Conservation (phyloP, 2,888 invertebrate genomes). For the Dicyrtomina minuta region DNA sequence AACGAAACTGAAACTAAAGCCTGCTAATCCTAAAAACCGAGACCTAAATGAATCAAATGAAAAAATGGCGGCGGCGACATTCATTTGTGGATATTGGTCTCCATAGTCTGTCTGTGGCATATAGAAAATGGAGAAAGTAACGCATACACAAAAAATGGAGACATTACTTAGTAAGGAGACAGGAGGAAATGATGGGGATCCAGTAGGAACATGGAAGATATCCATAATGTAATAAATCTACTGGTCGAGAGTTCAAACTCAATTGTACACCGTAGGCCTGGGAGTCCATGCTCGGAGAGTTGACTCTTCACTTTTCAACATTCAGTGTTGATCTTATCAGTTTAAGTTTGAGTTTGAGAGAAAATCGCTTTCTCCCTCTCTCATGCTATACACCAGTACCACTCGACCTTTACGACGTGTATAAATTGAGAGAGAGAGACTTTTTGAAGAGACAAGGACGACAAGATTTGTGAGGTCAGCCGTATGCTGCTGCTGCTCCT, state of each 20-base stretch:
- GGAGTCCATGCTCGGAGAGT: background rate
- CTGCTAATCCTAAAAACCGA: no score
- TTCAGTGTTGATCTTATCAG: background rate
- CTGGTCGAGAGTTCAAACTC: no score
- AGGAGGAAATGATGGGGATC: conserved; percentile 28
- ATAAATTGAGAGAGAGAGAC: background rate
- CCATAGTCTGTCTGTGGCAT: no score
- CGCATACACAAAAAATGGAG: background rate
- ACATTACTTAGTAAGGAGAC: conserved; percentile 1
- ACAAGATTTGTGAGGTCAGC: conserved; percentile 8
- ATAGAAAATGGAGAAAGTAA: no score
- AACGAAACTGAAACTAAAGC: no score
- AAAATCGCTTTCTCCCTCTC: conserved; percentile 12
- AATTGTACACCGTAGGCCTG: conserved; percentile 3
- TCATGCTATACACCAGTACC: background rate
- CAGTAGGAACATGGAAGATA: conserved; percentile 7
- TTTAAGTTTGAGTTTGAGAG: background rate
- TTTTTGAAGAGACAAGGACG: background rate
- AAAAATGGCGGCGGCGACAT: no score
- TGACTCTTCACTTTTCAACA: no score
- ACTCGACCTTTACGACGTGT: no score
- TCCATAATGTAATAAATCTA: conserved; percentile 29
- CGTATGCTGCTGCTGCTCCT: background rate
- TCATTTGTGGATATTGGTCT: no score
- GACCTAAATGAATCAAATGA: no score